These are phyloP conservation scores for Barypeithes pellucidus DNA, from an alignment of 2,888 invertebrate genomes.

Conservation along the genomic window DNA sequence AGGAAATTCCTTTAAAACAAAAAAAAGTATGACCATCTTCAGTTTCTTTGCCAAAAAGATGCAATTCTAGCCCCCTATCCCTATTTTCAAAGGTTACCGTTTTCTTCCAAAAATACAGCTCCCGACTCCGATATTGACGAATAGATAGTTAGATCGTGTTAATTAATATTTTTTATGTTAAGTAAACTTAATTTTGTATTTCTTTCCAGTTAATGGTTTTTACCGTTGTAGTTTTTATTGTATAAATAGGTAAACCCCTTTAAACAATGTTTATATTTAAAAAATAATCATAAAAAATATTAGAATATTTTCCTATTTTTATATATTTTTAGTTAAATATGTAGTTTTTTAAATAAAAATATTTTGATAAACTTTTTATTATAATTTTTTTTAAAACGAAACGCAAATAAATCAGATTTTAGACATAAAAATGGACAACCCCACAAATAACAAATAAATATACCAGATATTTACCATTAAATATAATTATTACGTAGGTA, in stretches of 20 bases:
- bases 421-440: neutral
- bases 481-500: neutral
- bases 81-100: constrained; percentile 1
- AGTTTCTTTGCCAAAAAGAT: neutral
- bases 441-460: neutral
- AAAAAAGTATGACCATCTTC: neutral
- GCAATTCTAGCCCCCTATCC: neutral
- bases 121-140: constrained; percentile 1
- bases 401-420: neutral
- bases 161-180: neutral
- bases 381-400: neutral
- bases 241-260: neutral
- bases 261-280: neutral
- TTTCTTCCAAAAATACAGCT: constrained; percentile 1
- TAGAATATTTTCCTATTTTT: neutral
- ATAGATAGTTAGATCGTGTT: neutral
- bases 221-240: neutral
- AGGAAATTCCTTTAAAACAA: constrained; percentile 1
- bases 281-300: neutral
- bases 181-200: constrained; percentile 1
- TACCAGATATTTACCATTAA: no score
- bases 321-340: neutral
- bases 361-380: neutral
- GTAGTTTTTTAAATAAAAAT: neutral
- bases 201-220: constrained; percentile 1